These are phyloP conservation scores for Tribolium freemani DNA, from an alignment of 2,888 invertebrate species.

Conservation along the genomic window DNA sequence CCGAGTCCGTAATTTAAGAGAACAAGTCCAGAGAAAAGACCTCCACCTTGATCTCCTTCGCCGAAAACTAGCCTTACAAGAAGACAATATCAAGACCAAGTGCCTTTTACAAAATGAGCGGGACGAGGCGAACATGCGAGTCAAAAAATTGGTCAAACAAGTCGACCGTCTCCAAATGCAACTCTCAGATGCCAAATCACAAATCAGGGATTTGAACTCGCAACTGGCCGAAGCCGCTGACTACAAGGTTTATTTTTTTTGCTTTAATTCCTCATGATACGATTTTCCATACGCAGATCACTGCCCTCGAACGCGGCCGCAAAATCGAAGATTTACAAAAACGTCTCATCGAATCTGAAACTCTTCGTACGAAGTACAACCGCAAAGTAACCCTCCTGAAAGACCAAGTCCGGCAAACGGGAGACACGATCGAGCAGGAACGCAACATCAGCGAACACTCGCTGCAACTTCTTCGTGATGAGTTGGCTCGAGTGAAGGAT, in stretches of 20 bases:
- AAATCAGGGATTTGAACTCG: conserved; percentile 86
- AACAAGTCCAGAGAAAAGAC: conserved; percentile 93
- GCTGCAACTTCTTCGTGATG: conserved; percentile 80
- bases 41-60: conserved; percentile 90
- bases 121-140: conserved; percentile 77
- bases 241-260: conserved; percentile 89
- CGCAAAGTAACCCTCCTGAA: conserved; percentile 80
- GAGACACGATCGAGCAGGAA: conserved; percentile 80
- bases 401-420: conserved; percentile 78
- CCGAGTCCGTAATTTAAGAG: conserved; percentile 86
- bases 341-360: conserved; percentile 84
- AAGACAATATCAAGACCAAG: conserved; percentile 78
- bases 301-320: conserved; percentile 84
- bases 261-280: no score
- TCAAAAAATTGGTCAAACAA: conserved; percentile 86
- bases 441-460: conserved; percentile 80
- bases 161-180: conserved; percentile 86
- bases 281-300: no score
- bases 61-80: conserved; percentile 88
- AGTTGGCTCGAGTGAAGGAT: conserved; percentile 81
- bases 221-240: conserved; percentile 89
- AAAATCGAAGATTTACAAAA: conserved; percentile 89
- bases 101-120: conserved; percentile 77
- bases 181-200: conserved; percentile 84
- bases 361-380: conserved; percentile 81